phyloP scores from a whole-genome alignment of 2,888 invertebrate species.

The Spodoptera littoralis region DNA sequence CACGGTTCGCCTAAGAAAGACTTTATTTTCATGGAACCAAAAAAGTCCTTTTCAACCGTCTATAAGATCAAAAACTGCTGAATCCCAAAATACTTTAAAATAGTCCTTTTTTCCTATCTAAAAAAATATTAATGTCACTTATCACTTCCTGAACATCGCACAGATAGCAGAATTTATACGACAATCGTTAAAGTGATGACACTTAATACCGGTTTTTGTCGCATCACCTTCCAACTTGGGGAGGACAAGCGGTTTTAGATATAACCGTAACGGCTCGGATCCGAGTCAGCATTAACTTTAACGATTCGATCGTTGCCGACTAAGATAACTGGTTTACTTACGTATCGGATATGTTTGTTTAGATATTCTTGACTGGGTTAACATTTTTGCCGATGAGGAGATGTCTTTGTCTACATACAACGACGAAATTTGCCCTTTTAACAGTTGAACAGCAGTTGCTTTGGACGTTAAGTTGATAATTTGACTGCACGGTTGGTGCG shows the following conservation, averaged over 20 bases:
- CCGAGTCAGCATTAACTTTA: conserved; percentile 65
- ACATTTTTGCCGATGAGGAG: too few relatives aligned
- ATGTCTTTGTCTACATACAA: too few relatives aligned
- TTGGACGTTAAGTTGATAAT: too few relatives aligned
- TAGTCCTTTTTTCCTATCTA: conserved; percentile 3
- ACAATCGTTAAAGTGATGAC: conserved; percentile 44
- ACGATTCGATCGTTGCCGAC: conserved; percentile 62
- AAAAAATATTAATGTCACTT: conserved; percentile 25
- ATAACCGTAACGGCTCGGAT: conserved; percentile 61
- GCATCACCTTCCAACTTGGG: conserved; percentile 45
- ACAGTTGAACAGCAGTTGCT: too few relatives aligned
- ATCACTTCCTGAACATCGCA: conserved; percentile 16
- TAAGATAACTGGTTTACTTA: conserved; percentile 51
- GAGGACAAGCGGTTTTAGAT: conserved; percentile 54
- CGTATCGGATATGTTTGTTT: conserved; percentile 33
- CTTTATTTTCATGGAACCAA: too few relatives aligned
- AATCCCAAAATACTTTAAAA: not conserved
- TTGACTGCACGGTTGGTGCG: too few relatives aligned
- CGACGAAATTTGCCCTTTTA: too few relatives aligned
- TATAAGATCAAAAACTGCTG: not conserved
- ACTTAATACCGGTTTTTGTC: conserved; percentile 30
- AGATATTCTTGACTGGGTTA: conserved; percentile 7
- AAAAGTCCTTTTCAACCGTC: too few relatives aligned
- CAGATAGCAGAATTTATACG: conserved; percentile 37
- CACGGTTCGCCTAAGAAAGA: too few relatives aligned